These are phyloP conservation scores for Scartelaos histophorus DNA, from an alignment of 2,113 vertebrate genomes.

Conservation along the genomic window DNA sequence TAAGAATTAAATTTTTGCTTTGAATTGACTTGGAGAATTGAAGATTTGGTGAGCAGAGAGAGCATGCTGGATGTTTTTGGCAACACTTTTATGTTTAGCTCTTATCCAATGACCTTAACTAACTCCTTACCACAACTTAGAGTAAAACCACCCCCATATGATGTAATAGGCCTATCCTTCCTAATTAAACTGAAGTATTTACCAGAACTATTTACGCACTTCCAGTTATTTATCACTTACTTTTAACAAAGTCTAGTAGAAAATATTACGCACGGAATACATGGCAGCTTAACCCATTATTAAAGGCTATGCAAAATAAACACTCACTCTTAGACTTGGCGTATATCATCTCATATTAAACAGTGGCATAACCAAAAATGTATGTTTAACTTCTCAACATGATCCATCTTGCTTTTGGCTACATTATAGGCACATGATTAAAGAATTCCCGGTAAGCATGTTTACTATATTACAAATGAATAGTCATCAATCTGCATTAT, in stretches of 20 bases:
- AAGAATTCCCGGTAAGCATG: slow-evolving; percentile 35
- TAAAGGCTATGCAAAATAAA: slow-evolving; percentile 16
- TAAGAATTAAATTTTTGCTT: slow-evolving; percentile 49
- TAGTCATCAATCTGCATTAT: neutral
- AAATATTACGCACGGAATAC: neutral
- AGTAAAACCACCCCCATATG: slow-evolving; percentile 20
- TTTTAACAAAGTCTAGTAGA: slow-evolving; percentile 6
- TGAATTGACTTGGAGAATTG: slow-evolving; percentile 51
- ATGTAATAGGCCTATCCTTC: slow-evolving; percentile 32
- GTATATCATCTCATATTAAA: neutral
- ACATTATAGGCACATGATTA: neutral
- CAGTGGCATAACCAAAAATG: slow-evolving; percentile 3
- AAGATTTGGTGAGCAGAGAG: slow-evolving; percentile 52
- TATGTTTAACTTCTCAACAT: slow-evolving; percentile 8
- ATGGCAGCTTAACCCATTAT: neutral
- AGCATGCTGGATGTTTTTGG: slow-evolving; percentile 63
- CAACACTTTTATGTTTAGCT: slow-evolving; percentile 47
- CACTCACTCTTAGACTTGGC: slow-evolving; percentile 1
- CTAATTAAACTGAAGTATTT: slow-evolving; percentile 41
- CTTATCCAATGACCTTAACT: slow-evolving; percentile 63
- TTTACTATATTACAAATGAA: slow-evolving; percentile 18
- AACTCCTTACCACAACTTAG: slow-evolving; percentile 52
- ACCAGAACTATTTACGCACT: slow-evolving; percentile 6
- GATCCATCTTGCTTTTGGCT: neutral
- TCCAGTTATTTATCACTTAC: slow-evolving; percentile 11